These are phyloP conservation scores for Athene noctua DNA, from an alignment of 2,113 vertebrate genomes.

Conservation along the genomic window DNA sequence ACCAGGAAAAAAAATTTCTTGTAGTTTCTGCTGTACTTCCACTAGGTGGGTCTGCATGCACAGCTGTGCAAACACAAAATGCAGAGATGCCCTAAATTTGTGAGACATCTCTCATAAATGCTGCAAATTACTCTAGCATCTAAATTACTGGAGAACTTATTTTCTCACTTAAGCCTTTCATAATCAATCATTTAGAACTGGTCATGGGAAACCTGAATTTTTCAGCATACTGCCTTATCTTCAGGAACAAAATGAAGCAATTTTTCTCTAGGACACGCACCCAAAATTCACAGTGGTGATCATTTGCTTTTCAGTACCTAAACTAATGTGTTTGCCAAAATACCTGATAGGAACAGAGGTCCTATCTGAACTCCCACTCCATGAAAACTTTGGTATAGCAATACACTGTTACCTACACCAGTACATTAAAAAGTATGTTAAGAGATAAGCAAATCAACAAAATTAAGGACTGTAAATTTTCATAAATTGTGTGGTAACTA, in stretches of 20 bases:
- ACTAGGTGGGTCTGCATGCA: constrained; percentile 57
- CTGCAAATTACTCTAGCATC: background rate
- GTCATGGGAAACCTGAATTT: background rate
- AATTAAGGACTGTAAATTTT: background rate
- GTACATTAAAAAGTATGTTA: background rate
- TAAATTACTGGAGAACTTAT: background rate
- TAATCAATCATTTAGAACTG: background rate
- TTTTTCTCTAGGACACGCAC: fast-evolving
- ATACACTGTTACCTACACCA: background rate
- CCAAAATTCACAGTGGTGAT: background rate
- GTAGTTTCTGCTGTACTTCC: background rate
- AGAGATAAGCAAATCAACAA: background rate
- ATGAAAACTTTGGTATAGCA: background rate
- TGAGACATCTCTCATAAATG: background rate
- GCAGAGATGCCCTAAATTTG: background rate
- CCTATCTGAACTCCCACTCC: background rate
- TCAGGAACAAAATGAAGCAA: background rate
- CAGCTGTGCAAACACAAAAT: background rate
- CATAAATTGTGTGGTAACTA: background rate
- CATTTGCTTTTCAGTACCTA: background rate
- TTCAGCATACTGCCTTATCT: background rate
- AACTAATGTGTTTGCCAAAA: background rate
- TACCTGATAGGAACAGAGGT: background rate
- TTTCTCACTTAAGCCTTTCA: background rate
- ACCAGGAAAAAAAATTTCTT: background rate